Percentiles rank a stretch among this genome's conserved stretches.
These are phyloP conservation scores for Loxodonta africana DNA, from an alignment of 2,113 vertebrate genomes.

Conservation along the genomic window DNA sequence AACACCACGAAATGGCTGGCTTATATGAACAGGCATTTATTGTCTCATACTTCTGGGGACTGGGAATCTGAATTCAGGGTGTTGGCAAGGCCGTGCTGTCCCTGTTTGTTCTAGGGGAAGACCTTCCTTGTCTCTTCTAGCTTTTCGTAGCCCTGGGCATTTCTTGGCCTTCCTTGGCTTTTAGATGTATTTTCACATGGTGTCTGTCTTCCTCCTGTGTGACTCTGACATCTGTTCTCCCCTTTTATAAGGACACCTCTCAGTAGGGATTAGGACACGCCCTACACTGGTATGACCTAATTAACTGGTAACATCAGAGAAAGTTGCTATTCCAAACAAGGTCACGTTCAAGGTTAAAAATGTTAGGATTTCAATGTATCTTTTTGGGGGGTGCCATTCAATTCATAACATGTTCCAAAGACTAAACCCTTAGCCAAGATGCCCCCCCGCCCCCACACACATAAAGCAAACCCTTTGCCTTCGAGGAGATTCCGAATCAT, in stretches of 20 bases:
- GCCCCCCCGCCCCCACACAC: no score
- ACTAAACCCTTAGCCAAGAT: no score
- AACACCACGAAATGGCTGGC: neutral
- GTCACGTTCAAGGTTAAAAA: neutral
- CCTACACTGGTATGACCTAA: no score
- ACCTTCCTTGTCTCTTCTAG: neutral
- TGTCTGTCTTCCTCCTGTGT: neutral
- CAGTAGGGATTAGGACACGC: no score
- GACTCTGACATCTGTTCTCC: neutral
- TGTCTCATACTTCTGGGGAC: neutral
- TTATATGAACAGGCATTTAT: neutral
- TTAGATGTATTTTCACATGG: neutral
- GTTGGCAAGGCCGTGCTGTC: neutral
- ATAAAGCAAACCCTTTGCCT: no score
- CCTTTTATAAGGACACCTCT: neutral
- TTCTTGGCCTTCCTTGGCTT: neutral
- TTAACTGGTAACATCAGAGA: neutral
- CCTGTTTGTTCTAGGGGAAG: neutral
- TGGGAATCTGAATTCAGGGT: neutral
- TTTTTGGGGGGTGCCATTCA: neutral
- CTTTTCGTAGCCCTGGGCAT: neutral
- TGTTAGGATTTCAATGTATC: neutral
- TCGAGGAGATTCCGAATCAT: no score
- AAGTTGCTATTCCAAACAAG: neutral
- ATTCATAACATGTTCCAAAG: neutral